Conservation (phyloP, 2,888 invertebrate genomes). For the Marronus borbonicus region DNA sequence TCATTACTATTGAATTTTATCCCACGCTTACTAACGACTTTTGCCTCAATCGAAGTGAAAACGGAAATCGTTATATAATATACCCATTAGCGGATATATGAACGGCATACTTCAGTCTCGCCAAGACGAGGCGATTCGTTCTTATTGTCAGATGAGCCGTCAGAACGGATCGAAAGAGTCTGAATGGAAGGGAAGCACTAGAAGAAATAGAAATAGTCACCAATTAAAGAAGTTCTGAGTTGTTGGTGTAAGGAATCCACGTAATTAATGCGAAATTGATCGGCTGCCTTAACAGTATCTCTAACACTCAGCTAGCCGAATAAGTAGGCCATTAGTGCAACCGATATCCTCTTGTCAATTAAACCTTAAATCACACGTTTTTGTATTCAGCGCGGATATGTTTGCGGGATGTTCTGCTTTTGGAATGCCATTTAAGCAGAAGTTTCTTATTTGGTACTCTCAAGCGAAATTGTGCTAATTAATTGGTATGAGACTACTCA, state of each 20-base stretch:
- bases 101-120: slow-evolving; percentile 13
- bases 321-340: slow-evolving; percentile 42
- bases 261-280: slow-evolving; percentile 31
- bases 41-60: slow-evolving; percentile 20
- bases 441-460: not conserved
- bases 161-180: not conserved
- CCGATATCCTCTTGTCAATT: slow-evolving; percentile 31
- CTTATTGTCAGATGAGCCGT: not conserved
- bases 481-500: no score
- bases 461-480: no score
- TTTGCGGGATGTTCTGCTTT: slow-evolving; percentile 11
- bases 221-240: slow-evolving; percentile 2
- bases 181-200: not conserved
- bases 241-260: not conserved
- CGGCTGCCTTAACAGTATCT: slow-evolving; percentile 33
- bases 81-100: slow-evolving; percentile 26
- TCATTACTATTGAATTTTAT: slow-evolving; percentile 23
- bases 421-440: not conserved
- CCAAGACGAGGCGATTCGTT: not conserved
- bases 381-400: not conserved
- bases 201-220: slow-evolving; percentile 14
- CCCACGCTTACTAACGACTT: slow-evolving; percentile 17
- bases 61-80: slow-evolving; percentile 40
- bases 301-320: not conserved
- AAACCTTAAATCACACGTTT: slow-evolving; percentile 26